Base-by-base conservation (phyloP, 1,140 invertebrate species). In the Aphidius gifuensis region DNA sequence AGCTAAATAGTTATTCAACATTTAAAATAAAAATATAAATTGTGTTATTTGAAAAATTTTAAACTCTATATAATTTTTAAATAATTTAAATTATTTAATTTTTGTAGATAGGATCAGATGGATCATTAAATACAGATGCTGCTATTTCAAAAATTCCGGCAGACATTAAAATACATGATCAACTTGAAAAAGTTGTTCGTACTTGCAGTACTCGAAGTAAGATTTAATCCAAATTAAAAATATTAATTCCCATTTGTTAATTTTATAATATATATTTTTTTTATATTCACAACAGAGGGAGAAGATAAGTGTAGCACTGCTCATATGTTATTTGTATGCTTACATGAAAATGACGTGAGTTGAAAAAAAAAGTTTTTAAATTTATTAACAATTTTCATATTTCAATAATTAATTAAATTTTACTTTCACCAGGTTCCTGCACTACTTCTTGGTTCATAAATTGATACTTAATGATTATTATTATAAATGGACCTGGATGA, bases 301-400 rank as follows among this genome's bases (percentile, higher is more conserved):
- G 4, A n/a, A 11, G 50, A 53, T 16, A 53, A 53, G 0, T 53
- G 50, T 23, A 38, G 11, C 11, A 53, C 50, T 5, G 50, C 50
- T 39, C 50, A 53, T 9, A 39, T 53, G 32, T 40, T 53, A 53
- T 53, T 53, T n/a, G 50, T 39, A 6, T 53, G 50, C 32, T 39
- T 53, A 39, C 23, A 53, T 9, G 50, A 53, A 39, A 38, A 53
- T 4, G 5, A 53, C 9, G 50, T 53, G 11, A 53, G 50, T 53
- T 23, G n/a, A 11, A 9, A 53, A 9, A 9, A 5, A 1, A 5
- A 39, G 5, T 53, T 39, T 39, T 9, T 53, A 9, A 3, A 32
- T 32, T 32, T 2, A 49, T 49, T 3, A 49, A 6, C 6, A 49
- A 16, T 11, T 51, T 5, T 38, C 21, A 51, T 16, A 21, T 51